Evolutionary conservation across 2,888 invertebrate species (phyloP).

Genomic region (Pachliopta kotzebuea): DNA sequence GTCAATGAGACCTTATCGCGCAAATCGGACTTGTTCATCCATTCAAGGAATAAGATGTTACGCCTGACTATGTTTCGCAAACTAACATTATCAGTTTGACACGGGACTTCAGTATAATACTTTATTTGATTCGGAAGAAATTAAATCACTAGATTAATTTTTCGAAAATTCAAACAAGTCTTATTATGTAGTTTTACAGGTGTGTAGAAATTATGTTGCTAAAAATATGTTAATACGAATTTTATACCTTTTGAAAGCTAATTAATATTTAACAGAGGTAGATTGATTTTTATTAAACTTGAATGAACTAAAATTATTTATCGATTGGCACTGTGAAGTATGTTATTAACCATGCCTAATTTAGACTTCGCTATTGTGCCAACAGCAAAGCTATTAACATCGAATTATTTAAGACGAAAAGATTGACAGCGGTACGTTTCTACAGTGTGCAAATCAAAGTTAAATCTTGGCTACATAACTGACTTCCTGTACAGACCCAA

Average conservation of each 20-base stretch:
- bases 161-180: background rate
- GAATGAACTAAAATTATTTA: constrained; percentile 25
- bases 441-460: constrained; percentile 49
- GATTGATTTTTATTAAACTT: background rate
- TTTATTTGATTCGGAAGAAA: background rate
- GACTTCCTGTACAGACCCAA: constrained; percentile 67
- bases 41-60: constrained; percentile 1
- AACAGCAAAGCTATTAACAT: constrained; percentile 65
- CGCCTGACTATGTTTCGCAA: constrained; percentile 2
- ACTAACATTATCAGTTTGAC: background rate
- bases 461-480: constrained; percentile 51
- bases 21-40: background rate
- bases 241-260: background rate
- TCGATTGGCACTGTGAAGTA: constrained; percentile 21
- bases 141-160: background rate
- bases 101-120: background rate
- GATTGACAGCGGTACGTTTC: constrained; percentile 48
- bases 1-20: background rate
- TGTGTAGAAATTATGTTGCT: background rate
- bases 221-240: background rate
- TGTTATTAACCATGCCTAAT: constrained; percentile 49
- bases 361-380: constrained; percentile 69
- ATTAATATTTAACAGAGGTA: background rate
- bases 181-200: background rate
- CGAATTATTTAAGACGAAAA: constrained; percentile 39